These are phyloP conservation scores for Anolis carolinensis DNA, from an alignment of 2,113 vertebrate species.

Conservation along the genomic window DNA sequence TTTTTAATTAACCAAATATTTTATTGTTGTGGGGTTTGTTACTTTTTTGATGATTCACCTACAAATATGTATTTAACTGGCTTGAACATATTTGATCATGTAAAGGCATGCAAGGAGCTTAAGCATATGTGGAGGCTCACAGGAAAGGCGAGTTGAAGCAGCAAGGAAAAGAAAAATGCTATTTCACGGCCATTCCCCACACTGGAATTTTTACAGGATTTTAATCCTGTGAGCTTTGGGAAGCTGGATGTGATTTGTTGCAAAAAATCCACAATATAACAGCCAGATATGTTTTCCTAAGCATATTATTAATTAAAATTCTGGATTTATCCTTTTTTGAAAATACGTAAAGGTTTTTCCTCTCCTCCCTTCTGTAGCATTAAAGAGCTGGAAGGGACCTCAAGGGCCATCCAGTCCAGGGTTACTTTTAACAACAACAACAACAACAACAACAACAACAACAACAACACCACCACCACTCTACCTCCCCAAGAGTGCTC, in stretches of 20 bases:
- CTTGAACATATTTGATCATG: conserved; percentile 36
- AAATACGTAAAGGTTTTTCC: background rate
- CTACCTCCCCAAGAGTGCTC: too few relatives aligned
- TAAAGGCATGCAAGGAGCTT: conserved; percentile 45
- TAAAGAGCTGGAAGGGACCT: too few relatives aligned
- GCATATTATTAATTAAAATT: background rate
- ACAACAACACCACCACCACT: too few relatives aligned
- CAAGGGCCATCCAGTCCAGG: too few relatives aligned
- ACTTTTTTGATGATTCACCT: conserved; percentile 36
- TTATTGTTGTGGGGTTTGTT: conserved; percentile 10
- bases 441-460: too few relatives aligned
- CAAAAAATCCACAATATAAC: background rate
- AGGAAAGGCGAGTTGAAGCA: conserved; percentile 46
- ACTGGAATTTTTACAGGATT: conserved; percentile 50
- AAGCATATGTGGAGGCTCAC: conserved; percentile 50
- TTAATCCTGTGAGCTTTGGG: conserved; percentile 43
- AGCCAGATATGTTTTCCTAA: background rate
- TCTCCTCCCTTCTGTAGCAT: background rate
- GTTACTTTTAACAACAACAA: too few relatives aligned
- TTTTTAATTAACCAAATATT: background rate
- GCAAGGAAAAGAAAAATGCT: conserved; percentile 38
- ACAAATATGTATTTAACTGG: conserved; percentile 45
- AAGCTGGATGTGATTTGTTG: conserved; percentile 21
- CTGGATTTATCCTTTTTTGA: background rate
- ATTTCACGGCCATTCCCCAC: conserved; percentile 39